phyloP scores from a whole-genome alignment of 2,888 invertebrate genomes.

The Chloroclystis v-ata region DNA sequence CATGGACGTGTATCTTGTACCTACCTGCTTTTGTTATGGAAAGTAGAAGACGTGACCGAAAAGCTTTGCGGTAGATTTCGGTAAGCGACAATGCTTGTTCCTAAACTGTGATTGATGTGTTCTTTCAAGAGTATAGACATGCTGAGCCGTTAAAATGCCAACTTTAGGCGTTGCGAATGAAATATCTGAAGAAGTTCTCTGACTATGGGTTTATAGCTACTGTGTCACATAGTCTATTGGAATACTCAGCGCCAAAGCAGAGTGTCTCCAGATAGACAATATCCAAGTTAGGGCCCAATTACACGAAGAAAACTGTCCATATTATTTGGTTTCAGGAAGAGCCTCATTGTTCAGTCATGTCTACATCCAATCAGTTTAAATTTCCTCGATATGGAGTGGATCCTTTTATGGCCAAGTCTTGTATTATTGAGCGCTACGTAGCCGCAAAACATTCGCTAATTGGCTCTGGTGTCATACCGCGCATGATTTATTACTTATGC shows the following conservation, averaged over 20 bases:
- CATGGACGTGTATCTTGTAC: constrained; percentile 42
- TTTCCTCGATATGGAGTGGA: constrained; percentile 57
- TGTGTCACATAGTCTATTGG: constrained; percentile 20
- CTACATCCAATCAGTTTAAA: constrained; percentile 68
- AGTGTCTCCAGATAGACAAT: constrained; percentile 35
- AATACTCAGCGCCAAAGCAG: constrained; percentile 26
- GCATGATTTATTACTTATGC: constrained; percentile 50
- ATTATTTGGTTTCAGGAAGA: constrained; percentile 44
- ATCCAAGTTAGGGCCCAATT: constrained; percentile 67
- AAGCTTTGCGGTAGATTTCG: constrained; percentile 56
- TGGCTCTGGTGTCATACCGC: constrained; percentile 61
- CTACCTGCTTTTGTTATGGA: constrained; percentile 75
- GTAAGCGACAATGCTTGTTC: constrained; percentile 39
- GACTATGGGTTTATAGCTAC: not conserved
- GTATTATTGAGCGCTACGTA: constrained; percentile 46
- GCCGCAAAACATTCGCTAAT: constrained; percentile 60
- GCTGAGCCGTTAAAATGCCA: not conserved
- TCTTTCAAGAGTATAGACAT: constrained; percentile 23
- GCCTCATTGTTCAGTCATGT: constrained; percentile 64
- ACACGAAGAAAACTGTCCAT: constrained; percentile 50
- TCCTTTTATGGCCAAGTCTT: constrained; percentile 48
- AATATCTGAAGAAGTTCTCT: not conserved
- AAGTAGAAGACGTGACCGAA: constrained; percentile 63
- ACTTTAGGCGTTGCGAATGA: constrained; percentile 2
- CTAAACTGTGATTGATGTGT: constrained; percentile 25